Conservation (phyloP, 2,888 invertebrate species). For the Heliconius sara region DNA sequence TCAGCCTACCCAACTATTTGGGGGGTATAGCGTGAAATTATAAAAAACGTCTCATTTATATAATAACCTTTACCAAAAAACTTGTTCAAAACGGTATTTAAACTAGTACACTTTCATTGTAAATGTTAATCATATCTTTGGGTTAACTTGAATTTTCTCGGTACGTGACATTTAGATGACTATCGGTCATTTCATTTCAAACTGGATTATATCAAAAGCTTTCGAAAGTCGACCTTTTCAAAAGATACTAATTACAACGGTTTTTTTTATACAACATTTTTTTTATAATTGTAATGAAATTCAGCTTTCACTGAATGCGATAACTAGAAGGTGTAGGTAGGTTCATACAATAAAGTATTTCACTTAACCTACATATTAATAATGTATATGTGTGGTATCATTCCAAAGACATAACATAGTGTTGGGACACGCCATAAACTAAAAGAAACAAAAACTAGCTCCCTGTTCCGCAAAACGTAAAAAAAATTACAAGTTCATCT, state of each 20-base stretch:
- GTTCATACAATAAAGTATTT: neutral
- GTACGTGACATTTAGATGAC: constrained; percentile 33
- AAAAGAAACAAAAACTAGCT: neutral
- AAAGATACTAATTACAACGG: neutral
- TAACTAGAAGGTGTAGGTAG: too few relatives aligned
- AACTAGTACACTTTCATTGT: constrained; percentile 42
- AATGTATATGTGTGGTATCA: too few relatives aligned
- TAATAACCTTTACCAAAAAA: constrained; percentile 8
- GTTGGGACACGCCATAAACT: neutral
- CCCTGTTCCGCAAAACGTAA: neutral
- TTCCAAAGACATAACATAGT: neutral
- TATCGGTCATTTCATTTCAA: constrained; percentile 23
- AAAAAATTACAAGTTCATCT: neutral
- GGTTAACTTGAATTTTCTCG: constrained; percentile 13
- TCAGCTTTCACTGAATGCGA: neutral
- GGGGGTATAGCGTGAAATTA: neutral
- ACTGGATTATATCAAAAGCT: constrained; percentile 20
- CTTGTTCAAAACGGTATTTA: constrained; percentile 35
- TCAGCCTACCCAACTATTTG: neutral
- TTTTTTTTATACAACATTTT: neutral
- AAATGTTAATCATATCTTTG: constrained; percentile 29
- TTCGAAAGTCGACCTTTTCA: constrained; percentile 1
- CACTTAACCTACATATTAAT: too few relatives aligned
- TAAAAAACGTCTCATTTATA: neutral
- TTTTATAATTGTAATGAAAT: neutral